Conservation (phyloP, 2,113 vertebrate species). For the Sebastes schlegelii region DNA sequence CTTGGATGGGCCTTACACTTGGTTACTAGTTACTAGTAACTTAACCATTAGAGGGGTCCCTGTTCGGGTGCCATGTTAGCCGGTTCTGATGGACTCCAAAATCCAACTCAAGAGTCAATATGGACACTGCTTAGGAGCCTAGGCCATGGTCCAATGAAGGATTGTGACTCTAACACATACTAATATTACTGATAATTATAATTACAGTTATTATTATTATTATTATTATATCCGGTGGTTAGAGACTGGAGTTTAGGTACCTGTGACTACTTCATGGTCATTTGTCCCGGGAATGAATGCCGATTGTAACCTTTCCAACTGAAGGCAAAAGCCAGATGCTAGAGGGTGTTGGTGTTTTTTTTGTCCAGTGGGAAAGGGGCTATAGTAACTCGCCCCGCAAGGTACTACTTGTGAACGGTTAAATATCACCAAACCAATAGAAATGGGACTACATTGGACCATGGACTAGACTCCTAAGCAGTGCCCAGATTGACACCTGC, state of each 20-base stretch:
- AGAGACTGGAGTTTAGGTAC: no score
- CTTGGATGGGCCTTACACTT: background rate
- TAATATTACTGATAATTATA: no score
- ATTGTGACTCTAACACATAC: background rate
- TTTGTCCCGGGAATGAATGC: no score
- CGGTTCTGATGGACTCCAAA: background rate
- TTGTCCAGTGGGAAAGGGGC: background rate
- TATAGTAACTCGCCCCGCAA: background rate
- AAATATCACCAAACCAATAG: background rate
- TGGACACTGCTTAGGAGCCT: background rate
- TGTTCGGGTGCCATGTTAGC: background rate
- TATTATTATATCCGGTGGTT: no score
- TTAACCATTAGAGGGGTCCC: background rate
- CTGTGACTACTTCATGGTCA: no score
- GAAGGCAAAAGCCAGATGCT: background rate
- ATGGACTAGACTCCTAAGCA: background rate
- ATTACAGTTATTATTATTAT: no score
- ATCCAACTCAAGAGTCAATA: background rate
- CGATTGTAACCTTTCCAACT: no score
- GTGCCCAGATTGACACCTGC: background rate
- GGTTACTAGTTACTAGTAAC: no score
- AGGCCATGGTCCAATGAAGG: background rate
- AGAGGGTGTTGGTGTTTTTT: background rate
- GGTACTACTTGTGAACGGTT: background rate
- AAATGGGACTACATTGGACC: background rate